phyloP scores from a whole-genome alignment of 2,888 invertebrate genomes.

The Ptilodon capucinus region DNA sequence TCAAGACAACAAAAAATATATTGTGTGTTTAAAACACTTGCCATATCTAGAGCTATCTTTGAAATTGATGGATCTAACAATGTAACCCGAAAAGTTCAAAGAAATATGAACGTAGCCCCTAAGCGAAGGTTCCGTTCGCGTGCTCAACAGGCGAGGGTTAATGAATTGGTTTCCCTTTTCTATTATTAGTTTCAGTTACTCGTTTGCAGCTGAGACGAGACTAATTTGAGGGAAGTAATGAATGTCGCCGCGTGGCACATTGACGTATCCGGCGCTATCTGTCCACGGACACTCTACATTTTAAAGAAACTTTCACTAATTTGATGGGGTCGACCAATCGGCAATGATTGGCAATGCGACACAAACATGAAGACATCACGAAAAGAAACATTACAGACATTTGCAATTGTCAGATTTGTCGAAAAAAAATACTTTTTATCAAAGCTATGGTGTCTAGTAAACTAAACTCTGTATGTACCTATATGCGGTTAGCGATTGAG shows the following conservation, averaged over 20 bases:
- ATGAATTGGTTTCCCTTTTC: slow-evolving; percentile 44
- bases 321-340: slow-evolving; percentile 1
- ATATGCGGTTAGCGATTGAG: too few relatives aligned
- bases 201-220: slow-evolving; percentile 20
- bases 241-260: slow-evolving; percentile 19
- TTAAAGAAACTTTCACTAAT: slow-evolving; percentile 9
- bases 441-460: too few relatives aligned
- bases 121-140: slow-evolving; percentile 18
- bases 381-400: too few relatives aligned
- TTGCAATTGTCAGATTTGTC: too few relatives aligned
- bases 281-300: slow-evolving; percentile 7
- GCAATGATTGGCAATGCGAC: too few relatives aligned
- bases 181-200: slow-evolving; percentile 43
- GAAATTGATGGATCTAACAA: slow-evolving; percentile 6
- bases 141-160: slow-evolving; percentile 30
- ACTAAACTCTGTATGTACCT: too few relatives aligned
- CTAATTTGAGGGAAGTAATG: slow-evolving; percentile 29
- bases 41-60: too few relatives aligned
- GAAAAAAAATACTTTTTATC: too few relatives aligned
- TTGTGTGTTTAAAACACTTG: too few relatives aligned
- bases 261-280: slow-evolving; percentile 26
- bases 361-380: too few relatives aligned
- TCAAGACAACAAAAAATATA: too few relatives aligned
- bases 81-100: slow-evolving; percentile 14
- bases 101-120: slow-evolving; percentile 9